Evolutionary conservation across 2,888 invertebrate species (phyloP), one percentile per base, ranked within the genome.

Genomic region (Malthinus seriepunctatus): DNA sequence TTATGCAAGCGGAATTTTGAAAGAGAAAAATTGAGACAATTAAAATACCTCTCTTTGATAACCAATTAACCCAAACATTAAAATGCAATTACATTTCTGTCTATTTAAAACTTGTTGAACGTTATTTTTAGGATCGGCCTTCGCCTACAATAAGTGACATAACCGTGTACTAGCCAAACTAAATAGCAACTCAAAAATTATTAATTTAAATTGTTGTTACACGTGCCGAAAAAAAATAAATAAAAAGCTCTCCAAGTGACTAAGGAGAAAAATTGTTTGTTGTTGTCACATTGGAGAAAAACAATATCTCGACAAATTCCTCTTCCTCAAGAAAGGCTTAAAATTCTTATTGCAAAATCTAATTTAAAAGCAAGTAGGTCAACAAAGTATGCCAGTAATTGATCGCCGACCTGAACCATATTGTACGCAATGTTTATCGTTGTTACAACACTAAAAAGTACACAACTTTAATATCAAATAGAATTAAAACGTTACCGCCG

Each of bases 371-470:
- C 32, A 58, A 62, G 51, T 71, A 57, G 73, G 73, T 70, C 73
- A 70, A 51, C 61, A 63, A 73, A 73, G 71, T 72, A 61, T 72
- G 73, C 66, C 71, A 66, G 62, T 63, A 67, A 72, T 73, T 73
- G 72, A 72, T 73, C 68, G 67, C 56, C 51, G 51, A 59, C 63
- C 64, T 63, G 63, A 66, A 69, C 65, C 66, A 55, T 62, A 63
- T 56, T 60, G 56, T 67, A 45, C 64, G 66, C 63, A 68, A 67
- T 67, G 64, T 67, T 65, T 66, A 64, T 59, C 46, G 57, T 60
- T 62, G 53, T 59, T 56, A 56, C 59, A 59, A 52, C 61, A 61
- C 35, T 46, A 32, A 44, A 39, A 39, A 15, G 49, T 49, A 55
- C 49, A 55, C 55, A 55, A 23, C 38, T 32, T 11, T n/a, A 38